These are phyloP conservation scores for Stomatorhinus walkeri DNA, from an alignment of 2,797 vertebrate genomes.

Conservation along the genomic window DNA sequence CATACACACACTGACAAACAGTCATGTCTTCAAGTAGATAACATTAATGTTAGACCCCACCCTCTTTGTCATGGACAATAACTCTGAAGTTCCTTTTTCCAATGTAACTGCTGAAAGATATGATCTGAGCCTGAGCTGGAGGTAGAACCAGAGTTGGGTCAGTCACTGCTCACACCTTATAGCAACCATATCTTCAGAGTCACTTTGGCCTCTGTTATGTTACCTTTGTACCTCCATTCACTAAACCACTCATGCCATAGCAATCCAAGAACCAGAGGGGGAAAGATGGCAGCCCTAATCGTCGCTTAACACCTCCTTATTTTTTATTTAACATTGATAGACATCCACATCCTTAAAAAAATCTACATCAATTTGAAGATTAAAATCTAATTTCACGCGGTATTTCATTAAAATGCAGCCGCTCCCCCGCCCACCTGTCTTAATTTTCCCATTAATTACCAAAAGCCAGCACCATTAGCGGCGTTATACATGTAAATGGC, in stretches of 20 bases:
- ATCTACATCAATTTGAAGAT: conserved; percentile 16
- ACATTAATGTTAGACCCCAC: not conserved
- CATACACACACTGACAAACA: no score
- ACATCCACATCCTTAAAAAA: not conserved
- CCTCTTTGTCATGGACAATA: not conserved
- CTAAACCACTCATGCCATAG: not conserved
- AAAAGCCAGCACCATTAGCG: conserved; percentile 26
- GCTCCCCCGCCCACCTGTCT: conserved; percentile 29
- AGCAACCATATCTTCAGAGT: not conserved
- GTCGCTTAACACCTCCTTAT: not conserved
- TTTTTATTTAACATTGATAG: conserved; percentile 10
- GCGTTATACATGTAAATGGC: conserved; percentile 42
- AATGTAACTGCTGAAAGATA: not conserved
- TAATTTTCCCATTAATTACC: conserved; percentile 38
- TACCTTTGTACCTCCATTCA: not conserved
- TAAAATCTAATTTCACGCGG: conserved; percentile 25
- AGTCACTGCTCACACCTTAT: not conserved
- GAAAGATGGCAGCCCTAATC: not conserved
- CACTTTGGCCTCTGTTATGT: not conserved
- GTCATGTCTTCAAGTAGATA: not conserved
- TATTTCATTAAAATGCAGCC: conserved; percentile 10
- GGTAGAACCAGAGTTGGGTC: not conserved
- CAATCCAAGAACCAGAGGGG: not conserved
- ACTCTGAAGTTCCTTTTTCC: not conserved
- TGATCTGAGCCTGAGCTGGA: not conserved